These are phyloP conservation scores for Helicoverpa armigera DNA, from an alignment of 1,140 invertebrate species.

Conservation along the genomic window DNA sequence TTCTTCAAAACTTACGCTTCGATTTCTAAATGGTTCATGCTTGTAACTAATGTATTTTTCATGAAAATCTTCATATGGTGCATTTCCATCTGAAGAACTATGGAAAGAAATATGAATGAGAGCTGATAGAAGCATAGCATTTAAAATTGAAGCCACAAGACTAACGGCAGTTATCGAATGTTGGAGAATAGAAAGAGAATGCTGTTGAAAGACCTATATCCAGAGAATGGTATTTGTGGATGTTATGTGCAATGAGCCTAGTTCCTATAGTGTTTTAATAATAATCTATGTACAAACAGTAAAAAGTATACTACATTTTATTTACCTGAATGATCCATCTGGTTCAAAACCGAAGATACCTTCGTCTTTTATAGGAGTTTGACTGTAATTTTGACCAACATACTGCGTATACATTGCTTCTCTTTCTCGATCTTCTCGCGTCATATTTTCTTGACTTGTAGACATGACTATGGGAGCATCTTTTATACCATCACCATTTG, in stretches of 20 bases:
- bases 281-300: constrained; percentile 16
- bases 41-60: constrained; percentile 91
- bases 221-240: constrained; percentile 47
- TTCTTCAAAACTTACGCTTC: constrained; percentile 90
- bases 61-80: constrained; percentile 91
- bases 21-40: constrained; percentile 90
- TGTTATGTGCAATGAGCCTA: constrained; percentile 47
- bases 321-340: constrained; percentile 84
- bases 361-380: constrained; percentile 88
- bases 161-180: constrained; percentile 11
- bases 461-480: constrained; percentile 86
- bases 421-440: constrained; percentile 77
- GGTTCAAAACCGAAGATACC: constrained; percentile 86
- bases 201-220: constrained; percentile 11
- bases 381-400: constrained; percentile 85
- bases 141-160: constrained; percentile 42
- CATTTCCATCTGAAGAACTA: constrained; percentile 86
- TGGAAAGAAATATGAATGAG: constrained; percentile 81
- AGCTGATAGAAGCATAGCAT: constrained; percentile 74
- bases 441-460: constrained; percentile 88
- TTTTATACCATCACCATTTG: constrained; percentile 77
- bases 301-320: neutral
- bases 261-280: constrained; percentile 21
- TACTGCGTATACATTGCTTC: constrained; percentile 78
- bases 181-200: constrained; percentile 43